A percentile compares a stretch with the other conserved stretches of the same genome.
These are phyloP conservation scores for Anthopleura sola DNA, from an alignment of 64 coral and sea anemone genomes.

Conservation along the genomic window DNA sequence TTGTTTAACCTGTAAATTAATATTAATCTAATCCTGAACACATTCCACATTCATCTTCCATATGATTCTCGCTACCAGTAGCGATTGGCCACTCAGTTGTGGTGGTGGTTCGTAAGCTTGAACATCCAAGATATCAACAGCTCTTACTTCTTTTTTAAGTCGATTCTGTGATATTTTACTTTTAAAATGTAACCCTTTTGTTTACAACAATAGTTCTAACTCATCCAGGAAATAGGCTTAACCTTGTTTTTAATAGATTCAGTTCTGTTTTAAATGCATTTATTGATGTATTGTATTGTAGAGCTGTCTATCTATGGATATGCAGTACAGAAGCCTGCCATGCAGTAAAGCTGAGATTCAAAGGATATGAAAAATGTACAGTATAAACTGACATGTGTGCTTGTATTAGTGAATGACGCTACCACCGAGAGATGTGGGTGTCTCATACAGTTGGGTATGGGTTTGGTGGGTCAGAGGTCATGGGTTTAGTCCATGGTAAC, in stretches of 20 bases:
- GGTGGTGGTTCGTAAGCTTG: not conserved
- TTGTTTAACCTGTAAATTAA: not conserved
- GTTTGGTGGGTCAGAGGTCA: too few relatives aligned
- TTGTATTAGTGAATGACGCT: not conserved
- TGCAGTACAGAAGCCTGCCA: constrained; percentile 81
- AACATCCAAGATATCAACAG: not conserved
- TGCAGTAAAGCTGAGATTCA: constrained; percentile 81
- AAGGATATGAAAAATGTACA: constrained; percentile 95
- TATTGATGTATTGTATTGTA: constrained; percentile 24
- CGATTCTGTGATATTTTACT: not conserved
- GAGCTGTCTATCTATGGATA: constrained; percentile 95
- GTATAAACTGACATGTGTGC: too few relatives aligned
- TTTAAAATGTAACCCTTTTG: not conserved
- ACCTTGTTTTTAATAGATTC: not conserved
- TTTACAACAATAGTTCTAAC: not conserved
- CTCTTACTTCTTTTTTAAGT: not conserved
- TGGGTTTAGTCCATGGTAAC: too few relatives aligned
- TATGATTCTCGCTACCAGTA: not conserved
- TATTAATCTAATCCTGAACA: not conserved
- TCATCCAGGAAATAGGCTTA: not conserved
- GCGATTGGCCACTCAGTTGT: not conserved
- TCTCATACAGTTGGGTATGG: too few relatives aligned
- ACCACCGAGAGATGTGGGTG: too few relatives aligned
- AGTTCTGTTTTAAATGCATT: not conserved
- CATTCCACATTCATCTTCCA: not conserved